Evolutionary conservation across 1,140 invertebrate species (phyloP).

Genomic region (Drosophila pachea): DNA sequence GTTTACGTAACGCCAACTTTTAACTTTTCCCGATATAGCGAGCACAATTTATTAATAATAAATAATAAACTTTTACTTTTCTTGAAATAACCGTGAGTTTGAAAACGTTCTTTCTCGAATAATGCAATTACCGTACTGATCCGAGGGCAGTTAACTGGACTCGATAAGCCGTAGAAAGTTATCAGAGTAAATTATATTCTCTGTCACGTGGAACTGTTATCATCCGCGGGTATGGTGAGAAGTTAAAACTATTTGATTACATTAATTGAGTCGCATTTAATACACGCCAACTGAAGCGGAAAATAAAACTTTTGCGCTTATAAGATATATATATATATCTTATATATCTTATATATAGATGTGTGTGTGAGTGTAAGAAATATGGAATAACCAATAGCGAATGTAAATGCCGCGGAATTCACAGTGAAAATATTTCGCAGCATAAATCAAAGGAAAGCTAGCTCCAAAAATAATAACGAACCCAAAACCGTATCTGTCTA

Average conservation of each 20-base stretch:
- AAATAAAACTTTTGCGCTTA: background rate
- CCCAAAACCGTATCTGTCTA: constrained; percentile 32
- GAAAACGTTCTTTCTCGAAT: constrained; percentile 1
- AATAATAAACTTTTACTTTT: background rate
- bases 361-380: too few relatives aligned
- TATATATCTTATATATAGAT: too few relatives aligned
- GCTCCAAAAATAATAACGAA: constrained; percentile 30
- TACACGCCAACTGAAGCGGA: constrained; percentile 6
- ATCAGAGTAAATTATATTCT: background rate
- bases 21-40: too few relatives aligned
- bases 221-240: background rate
- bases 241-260: background rate
- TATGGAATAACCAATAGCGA: background rate
- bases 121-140: constrained; percentile 2
- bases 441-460: constrained; percentile 47
- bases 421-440: constrained; percentile 36
- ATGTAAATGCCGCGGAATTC: constrained; percentile 22
- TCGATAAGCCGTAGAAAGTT: background rate
- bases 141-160: background rate
- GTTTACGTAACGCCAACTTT: too few relatives aligned
- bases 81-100: too few relatives aligned
- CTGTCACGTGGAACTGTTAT: background rate
- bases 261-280: background rate
- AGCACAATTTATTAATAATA: background rate
- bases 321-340: background rate